These are phyloP conservation scores for Nothocercus nigrocapillus DNA, from an alignment of 2,113 vertebrate genomes.

Conservation along the genomic window DNA sequence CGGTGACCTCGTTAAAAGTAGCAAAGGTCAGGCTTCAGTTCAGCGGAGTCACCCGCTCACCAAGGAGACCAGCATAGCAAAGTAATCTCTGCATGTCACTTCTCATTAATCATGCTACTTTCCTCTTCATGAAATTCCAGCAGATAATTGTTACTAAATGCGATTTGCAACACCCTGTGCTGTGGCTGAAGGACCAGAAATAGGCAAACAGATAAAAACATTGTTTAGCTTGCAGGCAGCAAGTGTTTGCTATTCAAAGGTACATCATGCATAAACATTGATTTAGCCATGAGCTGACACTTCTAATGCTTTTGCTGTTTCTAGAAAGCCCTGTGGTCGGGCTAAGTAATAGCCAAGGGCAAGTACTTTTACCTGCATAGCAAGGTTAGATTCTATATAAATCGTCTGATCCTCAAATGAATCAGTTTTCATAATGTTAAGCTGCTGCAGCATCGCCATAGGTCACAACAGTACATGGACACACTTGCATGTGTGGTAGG, in stretches of 20 bases:
- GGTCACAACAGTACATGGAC: conserved; percentile 43
- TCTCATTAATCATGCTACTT: conserved; percentile 86
- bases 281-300: conserved; percentile 82
- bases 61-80: conserved; percentile 74
- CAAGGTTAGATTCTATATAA: conserved; percentile 71
- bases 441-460: conserved; percentile 11
- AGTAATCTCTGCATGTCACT: conserved; percentile 83
- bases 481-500: background rate
- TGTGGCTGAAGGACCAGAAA: conserved; percentile 80
- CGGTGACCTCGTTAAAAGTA: conserved; percentile 81
- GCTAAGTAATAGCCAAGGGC: conserved; percentile 75
- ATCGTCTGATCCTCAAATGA: conserved; percentile 64
- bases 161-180: conserved; percentile 79
- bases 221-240: conserved; percentile 84
- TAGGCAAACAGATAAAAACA: conserved; percentile 83
- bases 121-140: conserved; percentile 77
- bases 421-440: conserved; percentile 58
- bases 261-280: conserved; percentile 86
- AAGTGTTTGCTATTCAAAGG: conserved; percentile 84
- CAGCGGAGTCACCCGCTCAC: conserved; percentile 62
- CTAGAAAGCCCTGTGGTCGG: conserved; percentile 73
- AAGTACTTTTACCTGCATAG: conserved; percentile 72
- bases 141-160: conserved; percentile 85
- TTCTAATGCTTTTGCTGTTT: conserved; percentile 76
- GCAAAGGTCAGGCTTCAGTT: conserved; percentile 79